These are phyloP conservation scores for Aphaenogaster ashmeadi DNA, from an alignment of 1,140 invertebrate species.

Conservation along the genomic window DNA sequence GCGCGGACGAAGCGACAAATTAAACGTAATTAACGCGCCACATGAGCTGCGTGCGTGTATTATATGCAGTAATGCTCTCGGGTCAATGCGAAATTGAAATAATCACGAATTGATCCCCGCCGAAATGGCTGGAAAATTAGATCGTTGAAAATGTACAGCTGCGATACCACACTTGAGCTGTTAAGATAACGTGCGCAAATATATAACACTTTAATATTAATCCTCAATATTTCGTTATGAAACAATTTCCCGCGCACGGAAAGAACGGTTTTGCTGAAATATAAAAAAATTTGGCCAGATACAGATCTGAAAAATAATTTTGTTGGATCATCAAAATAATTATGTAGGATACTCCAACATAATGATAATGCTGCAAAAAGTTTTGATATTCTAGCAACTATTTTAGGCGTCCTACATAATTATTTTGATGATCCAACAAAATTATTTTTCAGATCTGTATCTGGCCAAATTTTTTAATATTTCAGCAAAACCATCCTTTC, in stretches of 20 bases:
- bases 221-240: not conserved
- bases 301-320: no score
- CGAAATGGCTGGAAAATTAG: constrained; percentile 5
- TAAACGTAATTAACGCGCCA: constrained; percentile 45
- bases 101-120: not conserved
- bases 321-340: no score
- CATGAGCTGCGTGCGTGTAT: not conserved
- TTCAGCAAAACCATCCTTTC: no score
- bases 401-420: no score
- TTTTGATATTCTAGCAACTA: no score
- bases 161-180: not conserved
- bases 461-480: no score
- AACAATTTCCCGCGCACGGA: not conserved
- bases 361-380: no score
- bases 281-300: no score
- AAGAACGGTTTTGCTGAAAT: no score
- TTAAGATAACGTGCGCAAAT: not conserved
- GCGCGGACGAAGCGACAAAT: constrained; percentile 55
- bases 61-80: not conserved
- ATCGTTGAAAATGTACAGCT: not conserved
- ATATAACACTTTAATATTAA: not conserved
- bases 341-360: no score
- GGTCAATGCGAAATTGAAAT: not conserved
- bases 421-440: no score
- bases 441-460: no score